Percentiles rank a stretch among this genome's conserved stretches.
Conservation (phyloP, 1,140 invertebrate genomes). For the Drosophila equinoxialis region DNA sequence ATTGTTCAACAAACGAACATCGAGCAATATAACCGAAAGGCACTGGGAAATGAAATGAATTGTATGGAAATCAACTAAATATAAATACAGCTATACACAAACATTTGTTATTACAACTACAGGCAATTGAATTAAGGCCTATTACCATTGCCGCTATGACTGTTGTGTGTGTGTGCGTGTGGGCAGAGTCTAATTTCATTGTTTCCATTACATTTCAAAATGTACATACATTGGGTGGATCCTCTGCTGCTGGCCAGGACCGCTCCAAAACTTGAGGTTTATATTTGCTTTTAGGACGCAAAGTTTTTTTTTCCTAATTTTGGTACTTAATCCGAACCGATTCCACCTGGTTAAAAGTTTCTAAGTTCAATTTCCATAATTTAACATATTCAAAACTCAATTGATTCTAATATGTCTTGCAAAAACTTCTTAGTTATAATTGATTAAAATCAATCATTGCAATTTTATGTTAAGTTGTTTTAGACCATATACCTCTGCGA, state of each 20-base stretch:
- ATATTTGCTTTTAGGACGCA: too few species aligned
- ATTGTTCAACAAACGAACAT: background rate
- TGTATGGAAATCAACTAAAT: conserved; percentile 15
- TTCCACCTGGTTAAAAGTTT: too few species aligned
- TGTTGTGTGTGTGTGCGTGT: conserved; percentile 13
- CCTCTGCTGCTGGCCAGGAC: background rate
- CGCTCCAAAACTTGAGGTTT: background rate
- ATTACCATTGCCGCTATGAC: conserved; percentile 41
- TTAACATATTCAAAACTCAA: too few species aligned
- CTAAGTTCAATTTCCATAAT: too few species aligned
- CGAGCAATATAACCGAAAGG: conserved; percentile 32
- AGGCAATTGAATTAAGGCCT: conserved; percentile 51
- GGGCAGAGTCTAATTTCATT: conserved; percentile 15
- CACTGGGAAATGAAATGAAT: conserved; percentile 24
- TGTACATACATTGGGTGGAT: background rate
- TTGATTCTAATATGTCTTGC: too few species aligned
- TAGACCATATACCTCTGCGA: too few species aligned
- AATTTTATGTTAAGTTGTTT: too few species aligned
- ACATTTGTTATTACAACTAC: conserved; percentile 19
- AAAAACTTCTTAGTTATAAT: too few species aligned
- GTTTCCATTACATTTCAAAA: conserved; percentile 5
- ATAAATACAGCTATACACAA: background rate
- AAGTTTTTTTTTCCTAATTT: too few species aligned
- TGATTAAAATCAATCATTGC: too few species aligned
- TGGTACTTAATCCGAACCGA: too few species aligned